Base-by-base conservation (phyloP, 2,113 vertebrate genomes). In the Pluvianellus socialis region DNA sequence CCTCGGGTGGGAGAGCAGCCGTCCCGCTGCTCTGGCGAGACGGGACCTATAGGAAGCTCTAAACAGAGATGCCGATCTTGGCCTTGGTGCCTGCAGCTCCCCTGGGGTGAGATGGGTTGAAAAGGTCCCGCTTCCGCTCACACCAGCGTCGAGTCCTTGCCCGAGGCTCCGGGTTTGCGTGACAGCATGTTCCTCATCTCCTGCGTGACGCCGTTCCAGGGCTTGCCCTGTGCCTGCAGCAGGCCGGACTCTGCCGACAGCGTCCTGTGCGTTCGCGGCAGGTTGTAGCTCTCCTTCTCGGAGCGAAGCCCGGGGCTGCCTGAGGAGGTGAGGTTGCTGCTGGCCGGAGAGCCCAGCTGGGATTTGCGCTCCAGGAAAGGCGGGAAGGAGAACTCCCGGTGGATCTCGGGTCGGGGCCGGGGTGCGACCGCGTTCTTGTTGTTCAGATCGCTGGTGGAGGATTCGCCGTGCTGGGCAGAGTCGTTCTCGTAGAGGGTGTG, bases 111-210 rank as follows among this genome's bases (percentile, higher is more conserved):
- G 71, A 10, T 1, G 22, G 28, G 30, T 12, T 0, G 1, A 32
- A 12, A 26, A 42, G 11, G 22, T 58, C 76, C 73, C 8, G 0
- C 1, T 45, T 14, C 38, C 40, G 3, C 62, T 99, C 97, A 99
- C 89, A 99, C 99, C 47, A 99, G 97, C 1, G 99, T 99, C 0
- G 99, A 99, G 85, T 99, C 99, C 97, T 99, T 99, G 59, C 98
- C 97, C 0, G 97, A 92, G 47, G 97, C 94, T 12, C 95, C 94
- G 0, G 98, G 88, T 95, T 98, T 99, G 4, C 97, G 97, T 1
- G 99, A 95, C 63, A 98, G 95, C 62, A 98, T 97, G 1, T 98
- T 98, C 96, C 96, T 98, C 99, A 99, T 99, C 92, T 99, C 99
- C 10, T 97, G 98, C 15, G 98, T 97, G 82, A 98, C 94, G 2